Base-by-base conservation (phyloP, 37 sponge, comb jelly and placozoan genomes). In the Diacarnus erythraeanus region DNA sequence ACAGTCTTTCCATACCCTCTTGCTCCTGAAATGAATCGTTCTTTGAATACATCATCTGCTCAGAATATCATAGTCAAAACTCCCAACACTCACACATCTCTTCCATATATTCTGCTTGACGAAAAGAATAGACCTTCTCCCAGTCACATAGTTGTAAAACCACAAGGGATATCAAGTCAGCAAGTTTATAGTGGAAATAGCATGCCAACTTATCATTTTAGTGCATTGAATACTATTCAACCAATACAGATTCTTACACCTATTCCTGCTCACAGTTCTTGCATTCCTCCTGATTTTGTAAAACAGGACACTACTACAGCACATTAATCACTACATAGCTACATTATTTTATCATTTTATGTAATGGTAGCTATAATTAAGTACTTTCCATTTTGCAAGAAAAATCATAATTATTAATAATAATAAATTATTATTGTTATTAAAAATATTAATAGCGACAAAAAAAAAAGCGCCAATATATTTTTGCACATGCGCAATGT, bases 151-250 rank as follows among this genome's bases (percentile, higher is more conserved):
- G 54, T 26, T 23, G 3, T 74, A n/a, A 26, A 26, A 1, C 74
- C 2, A 2, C 65, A 64, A 3, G 41, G 41, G 2, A 42, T 42
- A 1, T 29, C 71, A 2, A 29, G n/a, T 33, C 23, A 25, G 71
- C 63, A 58, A 22, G 63, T 60, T 35, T 70, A 80, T 35, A 38
- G 47, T 3, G 72, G 54, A 30, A 71, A 26, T 31, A 12, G 61
- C 27, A 57, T 80, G 80, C 80, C 80, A 2, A 71, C 71, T 18
- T 80, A 80, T 31, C 71, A 72, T 25, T 59, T 80, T 30, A 59
- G 54, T 66, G n/a, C 37, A 18, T 27, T 61, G 17, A 64, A 64
- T 2, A 65, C 21, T 22, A 37, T 80, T 10, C 80, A 80, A 30
- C 80, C 80, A n/a, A 9, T 80, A 10, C 80, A 80, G 43, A 41